Conservation (phyloP, 2,888 invertebrate genomes). For the Iphiclides podalirius region DNA sequence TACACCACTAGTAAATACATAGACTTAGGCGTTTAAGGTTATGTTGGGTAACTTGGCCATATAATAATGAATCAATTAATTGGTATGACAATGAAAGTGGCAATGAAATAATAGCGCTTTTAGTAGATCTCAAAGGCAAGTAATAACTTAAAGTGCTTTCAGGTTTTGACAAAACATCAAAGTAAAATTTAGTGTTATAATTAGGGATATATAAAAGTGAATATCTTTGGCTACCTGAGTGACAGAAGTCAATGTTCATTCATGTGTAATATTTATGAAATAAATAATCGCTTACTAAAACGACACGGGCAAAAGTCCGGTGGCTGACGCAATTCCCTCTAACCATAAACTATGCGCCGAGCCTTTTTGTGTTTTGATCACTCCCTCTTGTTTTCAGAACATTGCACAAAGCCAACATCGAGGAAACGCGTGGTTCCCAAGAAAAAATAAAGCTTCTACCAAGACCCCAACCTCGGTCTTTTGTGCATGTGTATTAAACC, state of each 20-base stretch:
- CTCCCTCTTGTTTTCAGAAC: constrained; percentile 70
- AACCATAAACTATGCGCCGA: constrained; percentile 32
- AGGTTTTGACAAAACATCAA: too few species aligned
- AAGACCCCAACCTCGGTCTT: constrained; percentile 59
- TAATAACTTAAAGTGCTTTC: too few species aligned
- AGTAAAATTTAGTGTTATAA: too few species aligned
- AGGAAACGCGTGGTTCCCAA: constrained; percentile 45
- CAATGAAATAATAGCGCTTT: too few species aligned
- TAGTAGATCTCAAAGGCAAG: too few species aligned
- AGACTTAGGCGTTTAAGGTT: too few species aligned
- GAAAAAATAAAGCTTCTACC: constrained; percentile 58
- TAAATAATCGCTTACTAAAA: background rate
- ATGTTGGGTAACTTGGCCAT: too few species aligned
- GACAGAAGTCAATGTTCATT: background rate
- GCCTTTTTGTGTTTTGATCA: constrained; percentile 64
- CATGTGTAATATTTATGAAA: background rate
- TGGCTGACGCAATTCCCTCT: constrained; percentile 3
- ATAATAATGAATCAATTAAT: too few species aligned
- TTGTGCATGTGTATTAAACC: constrained; percentile 68
- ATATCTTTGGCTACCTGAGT: too few species aligned
- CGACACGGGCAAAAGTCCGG: background rate
- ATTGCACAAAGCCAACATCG: constrained; percentile 55
- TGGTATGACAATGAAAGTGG: too few species aligned
- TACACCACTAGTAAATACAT: too few species aligned
- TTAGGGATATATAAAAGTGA: too few species aligned